phyloP scores from a whole-genome alignment of 2,113 vertebrate species.

The Apodemus sylvaticus region DNA sequence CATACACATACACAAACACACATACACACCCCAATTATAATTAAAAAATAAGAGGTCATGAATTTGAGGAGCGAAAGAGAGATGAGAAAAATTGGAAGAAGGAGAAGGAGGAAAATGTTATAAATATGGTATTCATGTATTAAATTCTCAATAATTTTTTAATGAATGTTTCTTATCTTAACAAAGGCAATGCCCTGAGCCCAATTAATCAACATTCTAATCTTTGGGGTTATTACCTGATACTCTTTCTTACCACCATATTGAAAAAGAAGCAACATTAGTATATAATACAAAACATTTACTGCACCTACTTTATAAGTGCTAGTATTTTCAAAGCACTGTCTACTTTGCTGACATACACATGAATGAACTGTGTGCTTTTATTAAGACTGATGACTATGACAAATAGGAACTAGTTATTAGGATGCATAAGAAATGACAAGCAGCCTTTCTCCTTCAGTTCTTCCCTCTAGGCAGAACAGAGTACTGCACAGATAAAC shows the following conservation, averaged over 20 bases:
- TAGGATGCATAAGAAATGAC: conserved; percentile 52
- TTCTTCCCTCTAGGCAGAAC: conserved; percentile 25
- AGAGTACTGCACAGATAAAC: conserved; percentile 47
- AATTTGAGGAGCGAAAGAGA: neutral
- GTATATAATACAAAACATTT: neutral
- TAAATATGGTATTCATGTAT: neutral
- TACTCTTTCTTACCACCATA: neutral
- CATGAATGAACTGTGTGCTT: conserved; percentile 29
- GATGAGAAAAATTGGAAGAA: neutral
- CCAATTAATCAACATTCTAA: neutral
- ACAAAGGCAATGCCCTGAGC: neutral
- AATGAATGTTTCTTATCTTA: neutral
- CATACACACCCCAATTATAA: neutral
- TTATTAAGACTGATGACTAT: conserved; percentile 44
- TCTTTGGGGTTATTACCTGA: neutral
- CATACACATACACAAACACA: neutral
- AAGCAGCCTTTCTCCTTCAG: neutral
- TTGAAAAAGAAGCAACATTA: neutral
- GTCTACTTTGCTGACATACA: conserved; percentile 47
- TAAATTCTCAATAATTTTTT: neutral
- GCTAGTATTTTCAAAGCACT: neutral
- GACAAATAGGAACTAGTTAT: conserved; percentile 51
- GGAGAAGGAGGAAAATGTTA: neutral
- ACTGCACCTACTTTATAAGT: neutral
- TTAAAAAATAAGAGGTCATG: neutral